Evolutionary conservation across 2,888 invertebrate species (phyloP).

Genomic region (Drosophila hamatofila): DNA sequence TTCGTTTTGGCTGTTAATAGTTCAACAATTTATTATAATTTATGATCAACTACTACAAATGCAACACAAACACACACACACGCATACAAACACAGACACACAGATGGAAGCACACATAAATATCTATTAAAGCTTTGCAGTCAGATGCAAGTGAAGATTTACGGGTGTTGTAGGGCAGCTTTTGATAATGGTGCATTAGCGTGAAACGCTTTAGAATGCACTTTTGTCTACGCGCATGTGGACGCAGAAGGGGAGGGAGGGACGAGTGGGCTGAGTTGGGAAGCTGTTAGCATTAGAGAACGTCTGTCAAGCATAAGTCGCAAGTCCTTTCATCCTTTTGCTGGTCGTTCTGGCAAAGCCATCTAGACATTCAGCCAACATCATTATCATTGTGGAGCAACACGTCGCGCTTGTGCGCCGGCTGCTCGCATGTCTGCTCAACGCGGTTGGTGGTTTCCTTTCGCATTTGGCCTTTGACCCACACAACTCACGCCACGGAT

Average conservation of each 20-base stretch:
- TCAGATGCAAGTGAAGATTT: conserved; percentile 75
- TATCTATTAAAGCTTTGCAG: conserved; percentile 74
- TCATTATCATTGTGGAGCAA: conserved; percentile 69
- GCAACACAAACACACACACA: conserved; percentile 19
- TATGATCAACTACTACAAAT: conserved; percentile 51
- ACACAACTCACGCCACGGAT: conserved; percentile 23
- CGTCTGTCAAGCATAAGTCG: conserved; percentile 53
- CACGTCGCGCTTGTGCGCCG: conserved; percentile 57
- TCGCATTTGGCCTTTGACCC: conserved; percentile 62
- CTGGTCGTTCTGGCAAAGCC: background rate
- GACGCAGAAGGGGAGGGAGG: background rate
- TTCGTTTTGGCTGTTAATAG: conserved; percentile 48
- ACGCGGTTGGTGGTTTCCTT: conserved; percentile 61
- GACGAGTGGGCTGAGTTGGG: background rate
- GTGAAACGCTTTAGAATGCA: conserved; percentile 69
- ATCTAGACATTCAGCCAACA: conserved; percentile 35
- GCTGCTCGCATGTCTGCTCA: conserved; percentile 57
- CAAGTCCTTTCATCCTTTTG: conserved; percentile 25
- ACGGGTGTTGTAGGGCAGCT: conserved; percentile 61
- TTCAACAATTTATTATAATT: conserved; percentile 72
- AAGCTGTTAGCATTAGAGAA: conserved; percentile 39
- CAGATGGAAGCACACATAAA: conserved; percentile 56
- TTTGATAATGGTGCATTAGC: conserved; percentile 79
- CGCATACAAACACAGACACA: conserved; percentile 18
- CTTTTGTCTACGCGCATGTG: conserved; percentile 45